phyloP scores from a whole-genome alignment of 2,113 vertebrate species.

The Phylloscopus trochilus region DNA sequence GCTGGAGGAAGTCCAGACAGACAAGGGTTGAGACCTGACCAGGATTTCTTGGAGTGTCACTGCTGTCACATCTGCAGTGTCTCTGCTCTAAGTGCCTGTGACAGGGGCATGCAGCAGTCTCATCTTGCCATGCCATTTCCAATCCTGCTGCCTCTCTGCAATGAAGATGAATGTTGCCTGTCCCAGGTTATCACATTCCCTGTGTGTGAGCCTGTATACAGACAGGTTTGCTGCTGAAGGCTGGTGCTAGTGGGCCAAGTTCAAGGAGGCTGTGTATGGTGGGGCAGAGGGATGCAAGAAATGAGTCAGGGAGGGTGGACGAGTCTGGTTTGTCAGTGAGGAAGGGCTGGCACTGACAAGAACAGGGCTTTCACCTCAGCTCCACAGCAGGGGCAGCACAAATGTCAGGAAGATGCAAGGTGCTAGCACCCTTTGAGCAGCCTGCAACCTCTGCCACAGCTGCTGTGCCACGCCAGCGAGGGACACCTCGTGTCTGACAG shows the following conservation, averaged over 20 bases:
- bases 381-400: not conserved
- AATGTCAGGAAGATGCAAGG: not conserved
- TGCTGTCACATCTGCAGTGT: not conserved
- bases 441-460: not conserved
- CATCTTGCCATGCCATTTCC: slow-evolving; percentile 13
- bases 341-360: not conserved
- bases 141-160: not conserved
- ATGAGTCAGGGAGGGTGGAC: not conserved
- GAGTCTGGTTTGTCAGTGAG: not conserved
- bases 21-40: not conserved
- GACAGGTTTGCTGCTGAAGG: not conserved
- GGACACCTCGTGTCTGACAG: not conserved
- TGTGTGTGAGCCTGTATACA: not conserved
- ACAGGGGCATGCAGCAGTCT: slow-evolving; percentile 1
- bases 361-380: not conserved
- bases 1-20: not conserved
- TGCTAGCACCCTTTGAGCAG: not conserved
- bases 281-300: not conserved
- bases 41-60: not conserved
- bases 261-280: not conserved
- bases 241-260: not conserved
- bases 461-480: not conserved
- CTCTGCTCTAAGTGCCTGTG: slow-evolving; percentile 7
- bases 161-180: slow-evolving; percentile 50
- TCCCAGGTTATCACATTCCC: not conserved